Conservation (phyloP, 1,140 invertebrate genomes). For the Physella acuta region DNA sequence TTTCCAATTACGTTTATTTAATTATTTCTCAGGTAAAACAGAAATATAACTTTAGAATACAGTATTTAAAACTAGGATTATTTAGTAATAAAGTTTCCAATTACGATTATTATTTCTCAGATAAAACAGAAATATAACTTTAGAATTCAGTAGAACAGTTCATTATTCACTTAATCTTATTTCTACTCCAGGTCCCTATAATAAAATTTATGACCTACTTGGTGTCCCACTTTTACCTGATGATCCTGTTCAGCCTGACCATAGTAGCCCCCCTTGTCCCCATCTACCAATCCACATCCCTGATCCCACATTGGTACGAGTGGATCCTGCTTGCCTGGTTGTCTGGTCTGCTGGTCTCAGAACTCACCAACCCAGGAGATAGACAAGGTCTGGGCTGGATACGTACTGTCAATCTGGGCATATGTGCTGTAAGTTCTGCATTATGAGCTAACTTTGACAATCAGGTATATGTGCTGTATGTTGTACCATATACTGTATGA, state of each 20-base stretch:
- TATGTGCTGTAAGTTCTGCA: conserved; percentile 77
- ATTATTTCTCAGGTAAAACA: too few relatives aligned
- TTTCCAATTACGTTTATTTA: too few relatives aligned
- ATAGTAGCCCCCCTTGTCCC: conserved; percentile 81
- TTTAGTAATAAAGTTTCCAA: too few relatives aligned
- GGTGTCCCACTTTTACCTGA: conserved; percentile 96
- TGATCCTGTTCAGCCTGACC: conserved; percentile 84
- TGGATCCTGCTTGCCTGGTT: conserved; percentile 94
- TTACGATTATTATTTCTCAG: too few relatives aligned
- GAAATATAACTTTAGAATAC: too few relatives aligned
- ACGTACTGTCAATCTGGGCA: conserved; percentile 80
- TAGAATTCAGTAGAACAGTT: too few relatives aligned
- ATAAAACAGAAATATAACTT: too few relatives aligned
- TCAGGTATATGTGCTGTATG: too few relatives aligned
- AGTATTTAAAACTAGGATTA: too few relatives aligned
- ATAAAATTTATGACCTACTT: conserved; percentile 99
- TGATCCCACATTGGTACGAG: conserved; percentile 84
- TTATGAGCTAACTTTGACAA: too few relatives aligned
- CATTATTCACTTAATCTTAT: neutral
- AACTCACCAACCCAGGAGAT: conserved; percentile 84
- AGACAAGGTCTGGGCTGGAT: conserved; percentile 57
- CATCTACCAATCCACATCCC: conserved; percentile 58
- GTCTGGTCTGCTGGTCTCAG: conserved; percentile 90
- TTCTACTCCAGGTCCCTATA: conserved; percentile 70
- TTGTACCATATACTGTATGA: too few relatives aligned